Evolutionary conservation across 2,797 vertebrate species (phyloP).

Genomic region (Takifugu ocellatus): DNA sequence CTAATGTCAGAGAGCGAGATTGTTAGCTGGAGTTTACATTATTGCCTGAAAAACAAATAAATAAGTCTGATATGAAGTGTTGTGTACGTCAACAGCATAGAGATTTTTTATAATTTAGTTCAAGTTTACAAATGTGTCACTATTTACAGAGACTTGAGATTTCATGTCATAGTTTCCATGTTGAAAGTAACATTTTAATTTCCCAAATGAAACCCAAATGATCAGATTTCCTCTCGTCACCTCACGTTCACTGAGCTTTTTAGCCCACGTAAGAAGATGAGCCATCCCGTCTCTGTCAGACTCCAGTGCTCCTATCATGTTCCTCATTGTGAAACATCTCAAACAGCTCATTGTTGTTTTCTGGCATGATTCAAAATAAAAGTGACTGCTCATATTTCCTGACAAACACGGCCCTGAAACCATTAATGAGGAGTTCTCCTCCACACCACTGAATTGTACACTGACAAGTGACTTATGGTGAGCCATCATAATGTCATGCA

Average conservation of each 20-base stretch:
- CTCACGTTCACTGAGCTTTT: neutral
- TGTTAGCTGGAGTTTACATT: conserved; percentile 40
- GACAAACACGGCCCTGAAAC: conserved; percentile 19
- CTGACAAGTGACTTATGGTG: conserved; percentile 34
- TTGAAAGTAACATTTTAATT: conserved; percentile 3
- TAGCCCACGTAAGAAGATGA: neutral
- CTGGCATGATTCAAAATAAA: conserved; percentile 14
- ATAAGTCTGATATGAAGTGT: too few species aligned
- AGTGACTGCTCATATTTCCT: conserved; percentile 35
- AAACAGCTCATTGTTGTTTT: conserved; percentile 31
- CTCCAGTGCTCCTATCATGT: conserved; percentile 33
- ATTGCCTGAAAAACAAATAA: neutral
- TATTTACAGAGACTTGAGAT: conserved; percentile 12
- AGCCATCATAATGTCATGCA: conserved; percentile 30
- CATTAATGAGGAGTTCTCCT: conserved; percentile 37
- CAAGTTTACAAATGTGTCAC: conserved; percentile 26
- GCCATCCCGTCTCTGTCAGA: conserved; percentile 10
- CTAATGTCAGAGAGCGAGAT: conserved; percentile 54
- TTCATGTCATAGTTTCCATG: conserved; percentile 14
- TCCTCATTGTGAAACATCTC: conserved; percentile 36
- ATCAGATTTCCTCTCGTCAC: too few species aligned
- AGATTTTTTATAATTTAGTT: conserved; percentile 12
- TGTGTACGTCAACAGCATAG: conserved; percentile 36
- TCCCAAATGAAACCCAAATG: conserved; percentile 2
- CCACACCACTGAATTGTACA: conserved; percentile 23